These are phyloP conservation scores for Meda fulgida DNA, from an alignment of 2,797 vertebrate species.

Conservation along the genomic window DNA sequence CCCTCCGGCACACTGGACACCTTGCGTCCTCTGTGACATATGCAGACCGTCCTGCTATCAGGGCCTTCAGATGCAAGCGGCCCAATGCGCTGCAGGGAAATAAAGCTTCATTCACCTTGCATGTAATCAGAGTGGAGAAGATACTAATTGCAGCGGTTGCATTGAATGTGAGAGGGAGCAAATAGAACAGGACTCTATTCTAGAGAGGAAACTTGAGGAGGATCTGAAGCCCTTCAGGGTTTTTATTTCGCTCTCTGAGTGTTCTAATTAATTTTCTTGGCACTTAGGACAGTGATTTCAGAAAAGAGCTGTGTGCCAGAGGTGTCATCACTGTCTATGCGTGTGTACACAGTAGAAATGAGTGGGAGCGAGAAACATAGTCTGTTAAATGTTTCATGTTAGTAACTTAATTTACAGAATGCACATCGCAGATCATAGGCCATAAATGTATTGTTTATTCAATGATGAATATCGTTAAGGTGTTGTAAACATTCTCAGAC, in stretches of 20 bases:
- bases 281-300: slow-evolving; percentile 46
- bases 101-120: slow-evolving; percentile 13
- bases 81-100: neutral
- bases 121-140: slow-evolving; percentile 34
- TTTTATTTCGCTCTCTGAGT: slow-evolving; percentile 52
- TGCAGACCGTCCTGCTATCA: slow-evolving; percentile 11
- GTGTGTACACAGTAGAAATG: slow-evolving; percentile 19
- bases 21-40: slow-evolving; percentile 17
- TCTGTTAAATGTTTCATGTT: neutral
- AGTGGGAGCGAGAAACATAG: slow-evolving; percentile 12
- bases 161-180: slow-evolving; percentile 24
- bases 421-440: neutral
- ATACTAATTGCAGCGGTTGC: slow-evolving; percentile 41
- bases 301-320: slow-evolving; percentile 28
- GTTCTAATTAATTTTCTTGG: slow-evolving; percentile 56
- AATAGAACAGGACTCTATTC: slow-evolving; percentile 25
- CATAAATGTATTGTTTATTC: neutral
- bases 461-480: neutral
- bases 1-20: slow-evolving; percentile 15
- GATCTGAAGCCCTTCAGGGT: slow-evolving; percentile 43
- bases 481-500: neutral
- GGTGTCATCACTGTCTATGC: slow-evolving; percentile 8
- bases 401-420: slow-evolving; percentile 4
- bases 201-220: slow-evolving; percentile 36
- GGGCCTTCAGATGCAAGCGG: neutral